Percentiles rank a stretch among this genome's conserved stretches.
These are phyloP conservation scores for Abrostola triplasia DNA, from an alignment of 2,888 invertebrate genomes.

Conservation along the genomic window DNA sequence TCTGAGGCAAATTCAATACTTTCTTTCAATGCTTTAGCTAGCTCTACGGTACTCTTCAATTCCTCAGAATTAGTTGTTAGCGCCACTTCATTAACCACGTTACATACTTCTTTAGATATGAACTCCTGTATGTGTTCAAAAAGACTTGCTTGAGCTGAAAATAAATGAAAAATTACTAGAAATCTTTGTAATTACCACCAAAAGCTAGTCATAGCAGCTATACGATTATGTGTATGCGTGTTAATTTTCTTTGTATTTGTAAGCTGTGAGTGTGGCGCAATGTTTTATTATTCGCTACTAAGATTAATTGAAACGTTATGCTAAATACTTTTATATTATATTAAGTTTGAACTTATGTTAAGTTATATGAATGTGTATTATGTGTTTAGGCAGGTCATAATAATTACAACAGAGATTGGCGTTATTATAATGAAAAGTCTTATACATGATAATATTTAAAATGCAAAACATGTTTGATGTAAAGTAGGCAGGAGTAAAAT, in stretches of 20 bases:
- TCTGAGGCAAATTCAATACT: constrained; percentile 40
- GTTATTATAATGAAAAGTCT: too few species aligned
- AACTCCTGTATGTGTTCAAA: constrained; percentile 61
- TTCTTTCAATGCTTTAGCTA: constrained; percentile 52
- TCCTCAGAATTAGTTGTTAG: constrained; percentile 46
- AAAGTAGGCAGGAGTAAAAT: too few species aligned
- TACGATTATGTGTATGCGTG: not conserved
- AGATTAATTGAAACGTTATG: not conserved
- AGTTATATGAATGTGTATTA: too few species aligned
- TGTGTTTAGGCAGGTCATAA: too few species aligned
- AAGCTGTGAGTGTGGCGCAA: too few species aligned
- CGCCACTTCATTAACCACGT: constrained; percentile 52
- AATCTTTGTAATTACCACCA: not conserved
- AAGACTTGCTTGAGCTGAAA: constrained; percentile 48
- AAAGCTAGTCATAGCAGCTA: not conserved
- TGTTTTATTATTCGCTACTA: not conserved
- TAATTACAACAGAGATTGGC: too few species aligned
- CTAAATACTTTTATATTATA: not conserved
- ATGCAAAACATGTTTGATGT: too few species aligned
- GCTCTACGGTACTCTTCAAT: constrained; percentile 38
- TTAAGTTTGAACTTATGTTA: too few species aligned
- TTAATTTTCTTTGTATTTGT: not conserved
- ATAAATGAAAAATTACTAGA: not conserved
- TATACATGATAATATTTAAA: too few species aligned
- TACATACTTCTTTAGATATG: constrained; percentile 52